A percentile compares a stretch with the other conserved stretches of the same genome.
phyloP scores from a whole-genome alignment of 1,140 invertebrate genomes.

The Pemphigus obesinymphae region DNA sequence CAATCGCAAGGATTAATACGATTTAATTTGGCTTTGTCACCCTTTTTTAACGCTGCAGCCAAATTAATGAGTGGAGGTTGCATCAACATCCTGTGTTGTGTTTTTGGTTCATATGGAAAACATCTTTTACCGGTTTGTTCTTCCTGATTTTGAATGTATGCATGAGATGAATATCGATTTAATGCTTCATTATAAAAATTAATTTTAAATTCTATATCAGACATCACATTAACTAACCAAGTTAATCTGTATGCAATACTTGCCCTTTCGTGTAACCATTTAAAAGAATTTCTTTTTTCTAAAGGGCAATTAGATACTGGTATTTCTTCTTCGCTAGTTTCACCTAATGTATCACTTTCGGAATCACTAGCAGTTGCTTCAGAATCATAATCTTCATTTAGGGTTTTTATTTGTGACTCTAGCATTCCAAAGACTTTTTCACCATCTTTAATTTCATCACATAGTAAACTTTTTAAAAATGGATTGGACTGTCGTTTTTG shows the following conservation, averaged over 20 bases:
- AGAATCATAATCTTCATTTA: slow-evolving; percentile 37
- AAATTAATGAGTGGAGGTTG: slow-evolving; percentile 29
- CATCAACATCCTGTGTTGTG: slow-evolving; percentile 27
- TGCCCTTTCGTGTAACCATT: slow-evolving; percentile 30
- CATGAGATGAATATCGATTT: slow-evolving; percentile 32
- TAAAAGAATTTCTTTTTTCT: slow-evolving; percentile 19
- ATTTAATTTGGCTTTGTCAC: slow-evolving; percentile 39
- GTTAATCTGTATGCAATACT: slow-evolving; percentile 27
- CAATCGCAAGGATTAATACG: slow-evolving; percentile 35
- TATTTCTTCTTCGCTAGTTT: slow-evolving; percentile 35
- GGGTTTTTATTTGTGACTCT: slow-evolving; percentile 33
- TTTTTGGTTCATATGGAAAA: slow-evolving; percentile 34
- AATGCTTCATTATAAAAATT: slow-evolving; percentile 40
- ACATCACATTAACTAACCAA: slow-evolving; percentile 37
- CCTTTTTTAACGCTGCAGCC: slow-evolving; percentile 26
- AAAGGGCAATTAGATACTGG: slow-evolving; percentile 5
- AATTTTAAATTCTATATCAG: slow-evolving; percentile 36
- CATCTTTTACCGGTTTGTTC: slow-evolving; percentile 19
- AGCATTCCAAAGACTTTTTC: slow-evolving; percentile 29
- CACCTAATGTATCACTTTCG: slow-evolving; percentile 34
- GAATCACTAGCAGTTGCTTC: slow-evolving; percentile 38
- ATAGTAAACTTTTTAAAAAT: slow-evolving; percentile 35
- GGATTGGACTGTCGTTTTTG: slow-evolving; percentile 34
- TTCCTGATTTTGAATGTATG: slow-evolving; percentile 20
- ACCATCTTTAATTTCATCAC: slow-evolving; percentile 39